Evolutionary conservation across 1,140 invertebrate genomes (phyloP), one percentile per base, ranked within the genome.

Genomic region (Leucophenga varia): DNA sequence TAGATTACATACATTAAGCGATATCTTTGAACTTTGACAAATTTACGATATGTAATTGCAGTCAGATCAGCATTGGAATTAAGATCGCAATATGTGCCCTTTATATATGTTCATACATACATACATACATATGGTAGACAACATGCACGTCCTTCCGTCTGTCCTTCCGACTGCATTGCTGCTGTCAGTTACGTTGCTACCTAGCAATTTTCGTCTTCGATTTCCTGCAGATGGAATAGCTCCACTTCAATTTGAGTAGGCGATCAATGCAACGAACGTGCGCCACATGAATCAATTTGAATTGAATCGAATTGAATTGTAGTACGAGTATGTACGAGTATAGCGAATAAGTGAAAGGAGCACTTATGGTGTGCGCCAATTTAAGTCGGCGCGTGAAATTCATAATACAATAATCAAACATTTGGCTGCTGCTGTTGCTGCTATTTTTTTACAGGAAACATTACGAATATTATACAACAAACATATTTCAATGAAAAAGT

Each of bases 11-110:
- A 63, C 63, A 67, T 67, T 67, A 67, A 63, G 50, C 63, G 59
- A 65, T 67, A 67, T 67, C 67, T 67, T n/a, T 59, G 63, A 59
- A 56, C 63, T 63, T 67, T 67, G 63, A 67, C 63, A 67, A 67
- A 67, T 67, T 67, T 67, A 67, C 63, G 63, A 63, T 63, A 63
- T 67, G 63, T 67, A 67, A 67, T 67, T 67, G 63, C 64, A 67
- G 63, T 57, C 63, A 57, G 59, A 63, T 57, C 63, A 57, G 59
- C 43, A 45, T 50, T n/a, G 59, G 57, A 65, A 67, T 61, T 65
- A 55, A 65, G 59, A 63, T 41, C 48, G 52, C 53, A 65, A 67
- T 63, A 57, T 67, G n/a, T n/a, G n/a, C n/a, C n/a, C n/a, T n/a
- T n/a, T n/a, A n/a, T n/a, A n/a, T n/a, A n/a, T n/a, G n/a, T n/a